Base-by-base conservation (phyloP, 1,140 invertebrate species). In the Meloidogyne hapla region DNA sequence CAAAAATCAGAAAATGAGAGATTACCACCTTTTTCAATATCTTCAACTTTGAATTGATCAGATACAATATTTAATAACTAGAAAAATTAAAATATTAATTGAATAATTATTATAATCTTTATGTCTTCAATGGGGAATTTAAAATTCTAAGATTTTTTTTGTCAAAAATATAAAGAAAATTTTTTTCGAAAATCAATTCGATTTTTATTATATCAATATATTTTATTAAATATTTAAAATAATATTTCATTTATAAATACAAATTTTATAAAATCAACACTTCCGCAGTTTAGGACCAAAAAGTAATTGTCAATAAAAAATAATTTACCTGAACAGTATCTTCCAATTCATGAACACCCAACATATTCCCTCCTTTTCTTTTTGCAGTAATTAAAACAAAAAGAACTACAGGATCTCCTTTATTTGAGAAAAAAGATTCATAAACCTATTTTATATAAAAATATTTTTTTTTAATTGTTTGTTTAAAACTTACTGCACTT, bases 371-470 rank as follows among this genome's bases (percentile, higher is more conserved):
- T 13, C 70, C 74, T 13, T 76, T 76, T 18, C 38, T 56, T 74
- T 86, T 87, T 12, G 86, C 78, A 4, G 80, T 83, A 12, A 87
- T 69, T 18, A 86, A 79, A 28, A 87, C 77, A 71, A 78, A 86
- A 25, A 86, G 64, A 18, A 83, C 76, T n/a, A 85, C 77, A 1
- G 86, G 84, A 33, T 80, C 79, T 10, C 86, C 84, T n/a, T 78
- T 78, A 66, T 87, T 84, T 21, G 83, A 77, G 63, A 87, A 86
- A 72, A 86, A 86, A 21, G 84, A 68, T 62, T 77, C 75, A 63
- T 86, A 86, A 23, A 48, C 75, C 85, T 85, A n/a, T n/a, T 28
- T 76, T 76, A 74, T 45, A 5, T 28, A n/a, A 26, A 38, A n/a
- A n/a, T n/a, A n/a, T n/a, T n/a, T n/a, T n/a, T n/a, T 28, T 33